These are phyloP conservation scores for Brachyrhaphis roseni DNA, from an alignment of 2,797 vertebrate species.

Conservation along the genomic window DNA sequence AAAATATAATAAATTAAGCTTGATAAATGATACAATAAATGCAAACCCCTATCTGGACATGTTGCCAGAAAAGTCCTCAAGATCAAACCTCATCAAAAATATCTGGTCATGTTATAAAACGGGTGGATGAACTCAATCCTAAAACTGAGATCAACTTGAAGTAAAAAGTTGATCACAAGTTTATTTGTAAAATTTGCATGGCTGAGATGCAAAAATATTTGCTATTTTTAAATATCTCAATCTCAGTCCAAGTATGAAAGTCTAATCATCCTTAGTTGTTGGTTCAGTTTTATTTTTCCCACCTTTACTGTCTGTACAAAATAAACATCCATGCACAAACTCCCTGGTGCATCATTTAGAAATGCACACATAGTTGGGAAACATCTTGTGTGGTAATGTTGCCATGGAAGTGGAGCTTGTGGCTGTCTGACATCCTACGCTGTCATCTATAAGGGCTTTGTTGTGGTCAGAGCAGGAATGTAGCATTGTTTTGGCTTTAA, in stretches of 20 bases:
- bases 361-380: slow-evolving; percentile 15
- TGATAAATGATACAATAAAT: too few species aligned
- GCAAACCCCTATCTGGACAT: too few species aligned
- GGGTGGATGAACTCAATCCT: neutral
- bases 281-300: neutral
- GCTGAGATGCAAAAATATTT: neutral
- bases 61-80: neutral
- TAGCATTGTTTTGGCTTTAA: neutral
- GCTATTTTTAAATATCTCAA: neutral
- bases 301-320: neutral
- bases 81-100: neutral
- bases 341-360: slow-evolving; percentile 6
- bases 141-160: neutral
- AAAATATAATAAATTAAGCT: too few species aligned
- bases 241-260: neutral
- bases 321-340: neutral
- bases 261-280: neutral
- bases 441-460: slow-evolving; percentile 14
- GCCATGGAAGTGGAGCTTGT: slow-evolving; percentile 9
- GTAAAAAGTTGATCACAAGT: neutral
- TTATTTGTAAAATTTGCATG: neutral
- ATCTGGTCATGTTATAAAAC: neutral
- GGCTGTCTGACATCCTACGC: slow-evolving; percentile 5
- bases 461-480: slow-evolving; percentile 18
- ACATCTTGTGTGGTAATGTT: slow-evolving; percentile 10